Conservation (phyloP, 2,113 vertebrate genomes). For the Andinoacara biseriatus region DNA sequence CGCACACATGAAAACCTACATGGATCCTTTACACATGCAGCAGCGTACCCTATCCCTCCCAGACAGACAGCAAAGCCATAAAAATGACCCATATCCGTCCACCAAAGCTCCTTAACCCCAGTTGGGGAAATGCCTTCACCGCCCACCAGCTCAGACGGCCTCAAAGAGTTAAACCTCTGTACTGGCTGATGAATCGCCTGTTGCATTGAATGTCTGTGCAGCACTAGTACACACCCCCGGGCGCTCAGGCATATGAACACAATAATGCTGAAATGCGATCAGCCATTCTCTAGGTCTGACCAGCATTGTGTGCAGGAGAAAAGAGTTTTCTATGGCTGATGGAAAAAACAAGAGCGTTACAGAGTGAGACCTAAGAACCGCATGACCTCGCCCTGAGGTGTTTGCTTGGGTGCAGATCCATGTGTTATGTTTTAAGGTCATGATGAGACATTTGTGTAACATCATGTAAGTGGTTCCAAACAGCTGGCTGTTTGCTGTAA, state of each 20-base stretch:
- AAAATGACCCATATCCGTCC: slow-evolving; percentile 16
- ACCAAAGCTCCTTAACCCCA: slow-evolving; percentile 17
- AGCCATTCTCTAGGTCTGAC: slow-evolving; percentile 44
- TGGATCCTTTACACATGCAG: slow-evolving; percentile 15
- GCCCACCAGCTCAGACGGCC: slow-evolving; percentile 7
- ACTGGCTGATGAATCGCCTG: slow-evolving; percentile 31
- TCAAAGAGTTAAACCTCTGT: slow-evolving; percentile 44
- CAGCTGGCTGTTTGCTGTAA: background rate
- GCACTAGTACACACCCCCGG: slow-evolving; percentile 22
- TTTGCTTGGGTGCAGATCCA: background rate
- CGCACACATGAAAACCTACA: background rate
- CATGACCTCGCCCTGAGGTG: slow-evolving; percentile 43
- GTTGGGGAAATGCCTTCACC: slow-evolving; percentile 16
- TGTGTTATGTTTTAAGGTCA: slow-evolving; percentile 14
- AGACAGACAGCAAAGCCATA: slow-evolving; percentile 5
- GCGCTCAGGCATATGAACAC: slow-evolving; percentile 55
- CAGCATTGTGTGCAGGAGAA: slow-evolving; percentile 60
- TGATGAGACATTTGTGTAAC: background rate
- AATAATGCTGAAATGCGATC: slow-evolving; percentile 76
- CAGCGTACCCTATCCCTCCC: background rate
- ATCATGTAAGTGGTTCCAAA: background rate
- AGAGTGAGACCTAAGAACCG: slow-evolving; percentile 29
- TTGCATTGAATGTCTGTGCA: slow-evolving; percentile 22
- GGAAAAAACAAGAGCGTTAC: slow-evolving; percentile 21
- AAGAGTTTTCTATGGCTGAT: slow-evolving; percentile 45